A percentile compares a stretch with the other conserved stretches of the same genome.
These are phyloP conservation scores for Aegotheles bennettii DNA, from an alignment of 2,113 vertebrate genomes.

Conservation along the genomic window DNA sequence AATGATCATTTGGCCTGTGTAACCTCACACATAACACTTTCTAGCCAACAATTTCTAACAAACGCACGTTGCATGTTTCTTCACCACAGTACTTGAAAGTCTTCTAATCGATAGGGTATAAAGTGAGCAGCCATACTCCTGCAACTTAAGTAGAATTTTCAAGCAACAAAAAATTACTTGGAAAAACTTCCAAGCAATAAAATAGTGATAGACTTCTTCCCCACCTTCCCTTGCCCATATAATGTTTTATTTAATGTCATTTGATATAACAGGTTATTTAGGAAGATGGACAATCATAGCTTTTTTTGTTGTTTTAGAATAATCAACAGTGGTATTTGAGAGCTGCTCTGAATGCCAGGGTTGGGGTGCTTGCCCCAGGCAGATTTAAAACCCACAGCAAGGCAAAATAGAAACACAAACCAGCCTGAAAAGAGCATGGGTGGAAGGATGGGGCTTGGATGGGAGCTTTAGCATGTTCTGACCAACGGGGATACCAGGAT, in stretches of 20 bases:
- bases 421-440: neutral
- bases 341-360: neutral
- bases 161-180: neutral
- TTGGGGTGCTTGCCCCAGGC: neutral
- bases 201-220: neutral
- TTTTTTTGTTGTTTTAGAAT: neutral
- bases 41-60: neutral
- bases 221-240: neutral
- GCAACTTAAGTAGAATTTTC: neutral
- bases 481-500: slow-evolving; percentile 2
- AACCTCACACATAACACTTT: neutral
- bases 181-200: neutral
- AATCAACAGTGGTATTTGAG: neutral
- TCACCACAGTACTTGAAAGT: neutral
- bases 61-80: neutral
- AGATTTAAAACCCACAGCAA: neutral
- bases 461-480: neutral
- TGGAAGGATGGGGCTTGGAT: neutral
- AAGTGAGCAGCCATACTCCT: neutral
- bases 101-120: neutral
- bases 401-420: neutral
- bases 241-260: neutral
- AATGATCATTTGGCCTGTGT: neutral
- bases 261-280: neutral
- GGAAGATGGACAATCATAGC: neutral